Conservation (phyloP, 2,113 vertebrate species). For the Neoarius graeffei region DNA sequence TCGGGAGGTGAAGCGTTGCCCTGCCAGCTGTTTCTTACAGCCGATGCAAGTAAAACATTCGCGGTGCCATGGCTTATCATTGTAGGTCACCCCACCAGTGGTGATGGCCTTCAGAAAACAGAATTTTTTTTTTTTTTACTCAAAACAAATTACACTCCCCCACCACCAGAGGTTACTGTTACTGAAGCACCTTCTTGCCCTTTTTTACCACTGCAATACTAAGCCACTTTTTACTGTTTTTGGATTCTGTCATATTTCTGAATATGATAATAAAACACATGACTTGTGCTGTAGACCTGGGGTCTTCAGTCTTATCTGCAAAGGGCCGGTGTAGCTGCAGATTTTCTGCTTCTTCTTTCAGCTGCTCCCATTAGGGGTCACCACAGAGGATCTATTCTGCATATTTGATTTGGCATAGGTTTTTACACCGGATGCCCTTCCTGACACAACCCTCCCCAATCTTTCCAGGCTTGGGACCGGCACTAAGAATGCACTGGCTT, state of each 20-base stretch:
- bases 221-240: neutral
- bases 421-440: too few relatives aligned
- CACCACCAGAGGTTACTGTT: neutral
- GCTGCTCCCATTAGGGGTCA: too few relatives aligned
- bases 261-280: neutral
- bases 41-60: slow-evolving; percentile 94
- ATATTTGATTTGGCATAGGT: too few relatives aligned
- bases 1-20: slow-evolving; percentile 92
- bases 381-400: too few relatives aligned
- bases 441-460: too few relatives aligned
- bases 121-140: too few relatives aligned
- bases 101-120: slow-evolving; percentile 82
- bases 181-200: neutral
- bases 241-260: neutral
- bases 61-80: slow-evolving; percentile 94
- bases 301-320: neutral
- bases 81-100: slow-evolving; percentile 92
- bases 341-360: neutral
- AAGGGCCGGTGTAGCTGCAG: neutral
- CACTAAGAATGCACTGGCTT: too few relatives aligned
- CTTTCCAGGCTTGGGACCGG: too few relatives aligned
- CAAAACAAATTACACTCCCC: neutral
- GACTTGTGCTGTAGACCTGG: neutral
- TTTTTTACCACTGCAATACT: neutral
- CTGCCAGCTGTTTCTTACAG: slow-evolving; percentile 90